phyloP scores from a whole-genome alignment of 2,797 vertebrate species.

The Sus cebifrons region DNA sequence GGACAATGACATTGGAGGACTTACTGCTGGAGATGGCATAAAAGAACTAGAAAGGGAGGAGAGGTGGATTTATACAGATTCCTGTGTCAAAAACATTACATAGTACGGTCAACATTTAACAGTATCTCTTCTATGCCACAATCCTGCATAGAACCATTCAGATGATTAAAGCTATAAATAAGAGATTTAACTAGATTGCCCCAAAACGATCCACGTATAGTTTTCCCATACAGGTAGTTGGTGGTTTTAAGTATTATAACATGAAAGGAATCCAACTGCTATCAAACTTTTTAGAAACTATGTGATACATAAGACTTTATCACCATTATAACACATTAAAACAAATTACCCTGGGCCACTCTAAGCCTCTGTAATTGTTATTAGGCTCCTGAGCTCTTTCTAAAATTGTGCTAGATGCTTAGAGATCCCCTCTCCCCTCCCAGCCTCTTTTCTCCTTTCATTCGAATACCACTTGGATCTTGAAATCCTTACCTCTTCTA shows the following conservation, averaged over 20 bases:
- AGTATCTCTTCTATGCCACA: not conserved
- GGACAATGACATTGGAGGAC: constrained; percentile 99
- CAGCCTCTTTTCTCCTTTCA: not conserved
- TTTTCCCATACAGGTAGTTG: not conserved
- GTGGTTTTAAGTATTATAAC: not conserved
- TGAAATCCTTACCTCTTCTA: not conserved
- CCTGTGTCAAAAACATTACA: not conserved
- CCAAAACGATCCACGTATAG: not conserved
- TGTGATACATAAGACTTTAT: not conserved
- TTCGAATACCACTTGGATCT: not conserved
- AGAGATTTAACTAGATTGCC: not conserved
- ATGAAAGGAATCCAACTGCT: not conserved
- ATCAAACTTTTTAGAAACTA: not conserved
- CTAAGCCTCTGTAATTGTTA: not conserved
- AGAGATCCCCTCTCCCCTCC: not conserved
- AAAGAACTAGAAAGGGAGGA: constrained; percentile 93
- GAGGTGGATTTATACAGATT: not conserved
- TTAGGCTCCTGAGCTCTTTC: not conserved
- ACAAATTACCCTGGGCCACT: not conserved
- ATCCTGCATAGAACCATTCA: not conserved
- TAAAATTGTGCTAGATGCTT: not conserved
- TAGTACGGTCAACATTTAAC: not conserved
- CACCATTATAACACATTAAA: not conserved
- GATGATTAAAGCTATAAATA: not conserved
- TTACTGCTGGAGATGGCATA: constrained; percentile 99